phyloP scores from a whole-genome alignment of 2,113 vertebrate genomes.

The Uria lomvia region DNA sequence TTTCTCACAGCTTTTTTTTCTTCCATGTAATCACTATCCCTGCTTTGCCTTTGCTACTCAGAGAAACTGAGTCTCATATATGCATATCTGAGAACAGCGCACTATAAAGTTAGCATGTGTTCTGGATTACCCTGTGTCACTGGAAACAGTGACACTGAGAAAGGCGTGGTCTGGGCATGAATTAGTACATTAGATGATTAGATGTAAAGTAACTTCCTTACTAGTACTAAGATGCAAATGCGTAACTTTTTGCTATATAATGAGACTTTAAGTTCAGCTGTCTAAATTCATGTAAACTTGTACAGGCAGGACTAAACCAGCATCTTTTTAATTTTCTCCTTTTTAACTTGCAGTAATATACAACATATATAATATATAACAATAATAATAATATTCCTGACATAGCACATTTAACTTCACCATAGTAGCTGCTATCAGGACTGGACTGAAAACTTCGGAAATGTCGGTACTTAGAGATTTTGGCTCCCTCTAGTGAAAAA shows the following conservation, averaged over 20 bases:
- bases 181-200: not conserved
- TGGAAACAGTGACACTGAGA: not conserved
- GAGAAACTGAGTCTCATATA: not conserved
- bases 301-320: not conserved
- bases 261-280: not conserved
- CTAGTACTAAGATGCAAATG: not conserved
- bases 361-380: not conserved
- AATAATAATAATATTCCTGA: not conserved
- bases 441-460: not conserved
- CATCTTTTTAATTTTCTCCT: not conserved
- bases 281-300: not conserved
- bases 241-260: not conserved
- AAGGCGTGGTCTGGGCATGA: not conserved
- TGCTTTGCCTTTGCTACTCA: not conserved
- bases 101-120: not conserved
- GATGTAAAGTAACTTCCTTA: not conserved
- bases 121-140: not conserved
- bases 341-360: not conserved
- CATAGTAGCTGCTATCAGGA: not conserved
- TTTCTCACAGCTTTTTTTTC: not conserved
- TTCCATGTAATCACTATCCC: not conserved
- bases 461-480: not conserved
- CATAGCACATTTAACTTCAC: not conserved
- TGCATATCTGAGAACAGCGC: not conserved
- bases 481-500: constrained; percentile 71